Base-by-base conservation (phyloP, 53 echinoderm and acorn worm genomes). In the Henricia sp. region DNA sequence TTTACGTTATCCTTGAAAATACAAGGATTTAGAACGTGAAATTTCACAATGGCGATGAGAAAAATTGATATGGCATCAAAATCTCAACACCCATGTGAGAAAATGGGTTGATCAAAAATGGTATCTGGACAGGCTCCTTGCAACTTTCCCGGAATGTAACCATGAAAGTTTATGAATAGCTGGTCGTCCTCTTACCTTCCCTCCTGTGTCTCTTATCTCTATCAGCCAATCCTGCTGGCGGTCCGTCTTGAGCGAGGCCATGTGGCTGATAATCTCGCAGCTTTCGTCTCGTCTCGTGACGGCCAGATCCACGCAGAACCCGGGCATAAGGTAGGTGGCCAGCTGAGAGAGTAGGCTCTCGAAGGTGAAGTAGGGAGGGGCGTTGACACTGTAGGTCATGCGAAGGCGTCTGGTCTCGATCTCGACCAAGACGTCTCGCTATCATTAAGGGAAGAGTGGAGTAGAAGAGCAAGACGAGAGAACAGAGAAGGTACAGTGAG, bases 231-330 rank as follows among this genome's bases (percentile, higher is more conserved):
- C 46, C 58, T 80, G 80, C 37, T 19, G n/a, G 10, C 80, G 62
- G 80, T 80, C 80, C 44, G 80, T 80, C 63, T 64, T 60, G 30
- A 80, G 46, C 2, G 80, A 48, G 13, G 80, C 80, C 80, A 80
- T 62, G 63, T 80, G 80, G 27, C 80, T 80, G 34, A 80, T 64
- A 2, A 80, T 80, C 30, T 80, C 80, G 32, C 80, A 80, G 16
- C 28, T 29, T 6, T 63, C 46, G n/a, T 80, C 80, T 38, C 80
- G 44, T 0, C 63, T 25, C 9, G 80, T 80, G n/a, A 80, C 63
- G n/a, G 80, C 80, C 34, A 80, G 46, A n/a, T 80, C 80, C 48
- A 80, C 63, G 14, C 80, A 80, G 80, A 80, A 64, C 2, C 80
- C 80, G 3, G 80, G 80, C 63, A 46, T 64, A 10, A 80, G 44